These are phyloP conservation scores for Strongylocentrotus purpuratus DNA, from an alignment of 35 echinoderm and acorn worm species.

Conservation along the genomic window DNA sequence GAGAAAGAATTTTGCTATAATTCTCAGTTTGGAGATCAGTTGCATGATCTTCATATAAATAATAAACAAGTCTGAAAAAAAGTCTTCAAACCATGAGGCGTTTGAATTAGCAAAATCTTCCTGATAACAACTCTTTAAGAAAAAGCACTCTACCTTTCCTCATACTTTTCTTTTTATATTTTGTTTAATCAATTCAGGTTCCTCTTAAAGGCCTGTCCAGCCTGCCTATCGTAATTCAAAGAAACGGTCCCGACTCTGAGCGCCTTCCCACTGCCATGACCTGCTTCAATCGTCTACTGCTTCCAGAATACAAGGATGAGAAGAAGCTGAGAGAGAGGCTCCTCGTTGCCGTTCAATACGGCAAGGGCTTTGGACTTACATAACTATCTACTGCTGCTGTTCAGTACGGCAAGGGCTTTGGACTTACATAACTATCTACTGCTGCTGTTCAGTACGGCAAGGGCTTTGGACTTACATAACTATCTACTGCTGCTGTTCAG, in stretches of 20 bases:
- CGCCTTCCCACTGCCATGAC: conserved; percentile 98
- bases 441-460: conserved; percentile 86
- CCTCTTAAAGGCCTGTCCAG: conserved; percentile 91
- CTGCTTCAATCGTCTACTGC: conserved; percentile 92
- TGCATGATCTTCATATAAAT: no score
- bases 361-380: conserved; percentile 95
- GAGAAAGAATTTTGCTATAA: no score
- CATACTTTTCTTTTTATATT: conserved; percentile 5
- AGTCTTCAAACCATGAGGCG: no score
- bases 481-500: conserved; percentile 61
- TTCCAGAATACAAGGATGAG: conserved; percentile 73
- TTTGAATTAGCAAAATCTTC: no score
- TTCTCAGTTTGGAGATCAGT: no score
- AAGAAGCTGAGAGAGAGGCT: conserved; percentile 72
- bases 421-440: conserved; percentile 59
- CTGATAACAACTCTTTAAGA: no score
- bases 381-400: conserved; percentile 58
- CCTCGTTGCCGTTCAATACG: conserved; percentile 75
- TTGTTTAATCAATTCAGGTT: conserved; percentile 49
- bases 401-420: conserved; percentile 93
- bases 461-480: conserved; percentile 87
- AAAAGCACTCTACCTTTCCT: background rate
- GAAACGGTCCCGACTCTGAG: conserved; percentile 86
- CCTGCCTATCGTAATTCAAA: conserved; percentile 92
- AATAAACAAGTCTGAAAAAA: no score